Conservation (phyloP, 2,113 vertebrate species). For the pig (Sus scrofa) region DNA sequence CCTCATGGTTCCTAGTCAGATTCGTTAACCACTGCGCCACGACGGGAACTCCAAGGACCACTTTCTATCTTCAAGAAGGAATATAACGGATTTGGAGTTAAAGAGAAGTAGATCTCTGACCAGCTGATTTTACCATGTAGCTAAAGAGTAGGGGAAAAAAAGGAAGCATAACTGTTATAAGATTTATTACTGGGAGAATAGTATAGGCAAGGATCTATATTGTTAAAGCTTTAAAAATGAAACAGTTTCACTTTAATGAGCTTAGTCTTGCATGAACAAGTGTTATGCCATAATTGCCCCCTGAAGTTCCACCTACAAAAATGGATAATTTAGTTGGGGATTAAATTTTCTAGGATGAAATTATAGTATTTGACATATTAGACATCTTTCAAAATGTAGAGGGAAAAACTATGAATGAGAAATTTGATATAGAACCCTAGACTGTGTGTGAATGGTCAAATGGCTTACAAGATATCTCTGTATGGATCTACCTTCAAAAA, state of each 20-base stretch:
- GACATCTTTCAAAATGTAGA: not conserved
- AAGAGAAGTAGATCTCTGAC: constrained; percentile 60
- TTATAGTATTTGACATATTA: not conserved
- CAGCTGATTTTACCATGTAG: constrained; percentile 56
- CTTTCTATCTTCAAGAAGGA: constrained; percentile 51
- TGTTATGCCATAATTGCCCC: constrained; percentile 40
- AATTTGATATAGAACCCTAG: not conserved
- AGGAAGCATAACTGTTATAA: not conserved
- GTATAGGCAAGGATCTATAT: not conserved
- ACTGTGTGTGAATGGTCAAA: not conserved
- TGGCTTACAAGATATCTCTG: not conserved
- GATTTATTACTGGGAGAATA: not conserved
- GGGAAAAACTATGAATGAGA: not conserved
- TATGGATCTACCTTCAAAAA: not conserved
- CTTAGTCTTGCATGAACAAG: constrained; percentile 22
- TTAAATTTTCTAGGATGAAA: not conserved
- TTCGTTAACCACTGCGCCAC: too few relatives aligned
- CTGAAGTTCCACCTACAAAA: constrained; percentile 8
- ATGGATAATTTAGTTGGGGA: not conserved
- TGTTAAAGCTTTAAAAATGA: constrained; percentile 18
- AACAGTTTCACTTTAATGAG: not conserved
- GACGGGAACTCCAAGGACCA: too few relatives aligned
- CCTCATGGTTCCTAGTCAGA: too few relatives aligned
- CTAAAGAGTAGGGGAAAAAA: too few relatives aligned
- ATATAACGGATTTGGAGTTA: constrained; percentile 45